phyloP scores from a whole-genome alignment of 92 coral and sea anemone genomes.

The Siderastrea siderea region DNA sequence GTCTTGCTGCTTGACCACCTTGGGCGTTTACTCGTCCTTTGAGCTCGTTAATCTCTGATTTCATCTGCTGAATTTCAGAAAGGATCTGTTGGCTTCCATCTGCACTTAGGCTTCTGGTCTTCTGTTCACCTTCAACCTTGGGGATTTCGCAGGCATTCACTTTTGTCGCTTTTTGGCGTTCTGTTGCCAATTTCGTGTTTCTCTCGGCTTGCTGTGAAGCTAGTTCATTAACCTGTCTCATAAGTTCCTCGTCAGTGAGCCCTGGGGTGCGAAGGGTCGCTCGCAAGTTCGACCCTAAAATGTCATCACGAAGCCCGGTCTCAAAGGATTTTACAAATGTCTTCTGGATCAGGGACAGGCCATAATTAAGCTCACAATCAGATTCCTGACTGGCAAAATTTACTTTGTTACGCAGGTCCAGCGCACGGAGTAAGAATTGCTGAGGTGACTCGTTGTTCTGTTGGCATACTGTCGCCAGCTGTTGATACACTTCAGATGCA shows the following conservation, averaged over 20 bases:
- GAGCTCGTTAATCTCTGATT: slow-evolving; percentile 57
- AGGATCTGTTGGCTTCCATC: slow-evolving; percentile 54
- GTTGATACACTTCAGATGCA: slow-evolving; percentile 53
- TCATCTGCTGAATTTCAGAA: slow-evolving; percentile 59
- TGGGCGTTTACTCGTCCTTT: slow-evolving; percentile 51
- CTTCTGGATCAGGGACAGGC: slow-evolving; percentile 59
- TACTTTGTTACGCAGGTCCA: slow-evolving; percentile 73
- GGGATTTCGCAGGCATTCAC: slow-evolving; percentile 38
- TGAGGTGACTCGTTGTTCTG: slow-evolving; percentile 47
- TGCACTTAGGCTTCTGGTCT: slow-evolving; percentile 16
- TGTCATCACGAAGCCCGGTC: slow-evolving; percentile 68
- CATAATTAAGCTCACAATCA: slow-evolving; percentile 76
- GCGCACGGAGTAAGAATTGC: slow-evolving; percentile 54
- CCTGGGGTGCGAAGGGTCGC: slow-evolving; percentile 22
- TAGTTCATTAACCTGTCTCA: slow-evolving; percentile 72
- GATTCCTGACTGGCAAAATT: slow-evolving; percentile 77
- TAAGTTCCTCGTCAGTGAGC: slow-evolving; percentile 58
- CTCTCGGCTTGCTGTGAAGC: slow-evolving; percentile 68
- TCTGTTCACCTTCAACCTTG: slow-evolving; percentile 13
- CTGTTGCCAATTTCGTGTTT: slow-evolving; percentile 59
- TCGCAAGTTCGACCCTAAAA: slow-evolving; percentile 34
- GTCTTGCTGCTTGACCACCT: slow-evolving; percentile 18
- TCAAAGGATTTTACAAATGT: slow-evolving; percentile 69
- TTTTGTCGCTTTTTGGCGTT: slow-evolving; percentile 23
- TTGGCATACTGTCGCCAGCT: slow-evolving; percentile 36